A percentile compares a stretch with the other conserved stretches of the same genome.
These are phyloP conservation scores for Abscondita cerata DNA, from an alignment of 2,888 invertebrate genomes.

Conservation along the genomic window DNA sequence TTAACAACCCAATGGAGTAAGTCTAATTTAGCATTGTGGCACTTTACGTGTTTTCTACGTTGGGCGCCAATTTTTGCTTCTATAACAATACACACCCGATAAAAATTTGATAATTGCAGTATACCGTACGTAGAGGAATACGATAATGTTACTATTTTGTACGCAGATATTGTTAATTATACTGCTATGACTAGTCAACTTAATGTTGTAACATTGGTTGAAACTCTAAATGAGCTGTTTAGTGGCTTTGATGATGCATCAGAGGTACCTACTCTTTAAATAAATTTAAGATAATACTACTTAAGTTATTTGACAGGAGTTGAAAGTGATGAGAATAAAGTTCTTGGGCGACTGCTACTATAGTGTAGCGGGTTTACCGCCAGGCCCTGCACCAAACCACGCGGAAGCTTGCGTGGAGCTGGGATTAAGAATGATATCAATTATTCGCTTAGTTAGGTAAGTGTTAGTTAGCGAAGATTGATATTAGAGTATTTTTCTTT, in stretches of 20 bases:
- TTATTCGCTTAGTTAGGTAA: conserved; percentile 82
- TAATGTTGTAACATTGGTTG: conserved; percentile 81
- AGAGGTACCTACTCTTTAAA: conserved; percentile 64
- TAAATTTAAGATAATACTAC: background rate
- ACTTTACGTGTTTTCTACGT: no score
- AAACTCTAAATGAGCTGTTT: conserved; percentile 88
- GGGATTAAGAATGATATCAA: conserved; percentile 91
- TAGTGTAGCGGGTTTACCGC: conserved; percentile 86
- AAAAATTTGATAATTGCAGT: conserved; percentile 60
- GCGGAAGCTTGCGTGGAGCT: conserved; percentile 90
- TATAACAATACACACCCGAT: no score
- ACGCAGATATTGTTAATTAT: conserved; percentile 94
- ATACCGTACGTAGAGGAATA: conserved; percentile 88
- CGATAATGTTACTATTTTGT: conserved; percentile 87
- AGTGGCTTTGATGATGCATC: conserved; percentile 92
- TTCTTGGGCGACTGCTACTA: conserved; percentile 95
- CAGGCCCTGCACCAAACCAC: conserved; percentile 72
- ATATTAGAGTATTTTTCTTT: background rate
- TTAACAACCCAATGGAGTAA: conserved; percentile 59
- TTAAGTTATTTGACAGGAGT: conserved; percentile 61
- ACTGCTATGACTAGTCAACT: conserved; percentile 86
- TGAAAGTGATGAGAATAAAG: conserved; percentile 84
- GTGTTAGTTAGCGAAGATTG: conserved; percentile 9
- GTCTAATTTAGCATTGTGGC: conserved; percentile 24
- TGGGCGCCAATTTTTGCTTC: no score